These are phyloP conservation scores for Danio tinwini DNA, from an alignment of 2,797 vertebrate genomes.

Conservation along the genomic window DNA sequence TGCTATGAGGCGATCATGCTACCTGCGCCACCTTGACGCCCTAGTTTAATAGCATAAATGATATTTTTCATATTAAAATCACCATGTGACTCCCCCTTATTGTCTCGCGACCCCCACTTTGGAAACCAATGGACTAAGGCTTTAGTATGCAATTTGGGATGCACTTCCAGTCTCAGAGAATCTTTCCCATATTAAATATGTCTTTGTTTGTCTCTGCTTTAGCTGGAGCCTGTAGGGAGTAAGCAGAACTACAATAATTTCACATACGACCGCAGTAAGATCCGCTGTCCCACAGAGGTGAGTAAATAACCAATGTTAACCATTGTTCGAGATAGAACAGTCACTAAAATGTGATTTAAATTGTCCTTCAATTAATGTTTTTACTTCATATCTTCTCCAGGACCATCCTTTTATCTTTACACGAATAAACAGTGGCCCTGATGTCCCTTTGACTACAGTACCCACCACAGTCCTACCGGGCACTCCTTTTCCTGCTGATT, in stretches of 20 bases:
- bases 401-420: constrained; percentile 89
- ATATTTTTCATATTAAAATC: no score
- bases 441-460: constrained; percentile 34
- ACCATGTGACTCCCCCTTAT: no score
- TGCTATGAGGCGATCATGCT: no score
- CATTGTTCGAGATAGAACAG: background rate
- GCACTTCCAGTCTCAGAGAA: background rate
- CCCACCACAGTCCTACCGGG: constrained; percentile 14
- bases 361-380: constrained; percentile 7
- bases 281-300: constrained; percentile 87
- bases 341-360: constrained; percentile 17
- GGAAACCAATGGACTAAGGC: no score
- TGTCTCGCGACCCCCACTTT: no score
- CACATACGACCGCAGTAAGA: constrained; percentile 77
- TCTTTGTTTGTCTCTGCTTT: constrained; percentile 49
- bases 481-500: constrained; percentile 4
- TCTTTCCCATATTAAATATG: constrained; percentile 20
- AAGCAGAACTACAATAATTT: constrained; percentile 91
- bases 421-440: constrained; percentile 75
- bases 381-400: constrained; percentile 69
- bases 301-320: constrained; percentile 44
- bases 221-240: constrained; percentile 89
- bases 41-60: no score
- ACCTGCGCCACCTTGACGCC: no score
- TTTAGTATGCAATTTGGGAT: no score